Evolutionary conservation across 2,888 invertebrate species (phyloP).

Genomic region (Ischnus inquisitorius): DNA sequence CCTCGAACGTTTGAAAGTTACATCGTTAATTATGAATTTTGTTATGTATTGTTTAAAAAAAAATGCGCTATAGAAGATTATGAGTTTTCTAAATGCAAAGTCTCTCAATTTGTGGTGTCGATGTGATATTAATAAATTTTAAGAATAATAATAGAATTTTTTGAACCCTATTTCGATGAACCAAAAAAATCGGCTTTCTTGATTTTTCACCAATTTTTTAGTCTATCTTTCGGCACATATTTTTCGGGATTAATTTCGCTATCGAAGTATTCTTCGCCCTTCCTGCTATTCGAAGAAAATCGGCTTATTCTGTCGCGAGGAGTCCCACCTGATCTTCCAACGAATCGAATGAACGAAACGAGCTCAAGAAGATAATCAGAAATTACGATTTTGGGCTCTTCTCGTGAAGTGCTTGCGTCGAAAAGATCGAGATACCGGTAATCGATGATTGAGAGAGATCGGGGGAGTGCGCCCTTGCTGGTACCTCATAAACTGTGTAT

Average conservation of each 20-base stretch:
- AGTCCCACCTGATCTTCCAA: slow-evolving; percentile 33
- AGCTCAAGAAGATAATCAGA: slow-evolving; percentile 7
- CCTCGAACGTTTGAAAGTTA: too few species aligned
- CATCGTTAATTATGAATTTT: too few species aligned
- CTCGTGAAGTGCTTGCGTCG: slow-evolving; percentile 32
- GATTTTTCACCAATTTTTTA: neutral
- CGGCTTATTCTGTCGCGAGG: slow-evolving; percentile 33
- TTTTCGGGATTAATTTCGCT: slow-evolving; percentile 22
- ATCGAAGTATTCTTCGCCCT: neutral
- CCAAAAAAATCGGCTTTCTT: too few species aligned
- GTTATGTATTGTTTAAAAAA: too few species aligned
- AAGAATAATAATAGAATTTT: too few species aligned
- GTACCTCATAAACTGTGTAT: slow-evolving; percentile 54
- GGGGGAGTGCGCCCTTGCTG: slow-evolving; percentile 37
- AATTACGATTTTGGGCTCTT: slow-evolving; percentile 37
- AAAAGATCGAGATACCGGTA: slow-evolving; percentile 64
- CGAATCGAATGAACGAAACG: slow-evolving; percentile 14
- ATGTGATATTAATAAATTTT: too few species aligned
- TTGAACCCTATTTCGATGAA: too few species aligned
- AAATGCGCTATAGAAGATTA: too few species aligned
- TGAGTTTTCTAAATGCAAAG: too few species aligned
- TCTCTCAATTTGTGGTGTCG: too few species aligned
- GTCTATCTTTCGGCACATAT: neutral
- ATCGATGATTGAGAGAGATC: slow-evolving; percentile 52
- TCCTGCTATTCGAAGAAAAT: slow-evolving; percentile 52